These are phyloP conservation scores for Melanargia galathea DNA, from an alignment of 2,888 invertebrate genomes.

Conservation along the genomic window DNA sequence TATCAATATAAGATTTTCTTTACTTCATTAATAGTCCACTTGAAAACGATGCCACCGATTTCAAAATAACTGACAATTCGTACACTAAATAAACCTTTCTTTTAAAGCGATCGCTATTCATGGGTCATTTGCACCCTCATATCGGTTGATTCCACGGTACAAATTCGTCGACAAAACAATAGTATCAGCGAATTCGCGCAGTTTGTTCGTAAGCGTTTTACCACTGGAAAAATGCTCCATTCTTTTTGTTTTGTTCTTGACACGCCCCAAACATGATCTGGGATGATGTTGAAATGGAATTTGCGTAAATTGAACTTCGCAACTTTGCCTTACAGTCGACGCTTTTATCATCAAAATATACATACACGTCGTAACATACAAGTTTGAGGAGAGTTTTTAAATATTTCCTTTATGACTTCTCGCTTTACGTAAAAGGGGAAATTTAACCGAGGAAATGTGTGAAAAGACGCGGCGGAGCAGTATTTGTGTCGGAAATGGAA, in stretches of 20 bases:
- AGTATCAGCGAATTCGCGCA: conserved; percentile 29
- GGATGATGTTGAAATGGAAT: conserved; percentile 36
- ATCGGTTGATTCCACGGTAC: background rate
- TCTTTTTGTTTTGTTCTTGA: conserved; percentile 35
- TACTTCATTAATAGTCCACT: too few species aligned
- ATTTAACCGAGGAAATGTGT: conserved; percentile 15
- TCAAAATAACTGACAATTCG: too few species aligned
- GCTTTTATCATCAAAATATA: conserved; percentile 21
- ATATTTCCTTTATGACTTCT: conserved; percentile 22
- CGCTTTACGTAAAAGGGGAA: conserved; percentile 13
- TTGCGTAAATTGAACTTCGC: conserved; percentile 36
- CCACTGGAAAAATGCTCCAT: conserved; percentile 18
- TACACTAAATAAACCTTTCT: too few species aligned
- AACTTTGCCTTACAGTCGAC: conserved; percentile 19
- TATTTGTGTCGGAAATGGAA: conserved; percentile 11
- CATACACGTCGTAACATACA: conserved; percentile 16
- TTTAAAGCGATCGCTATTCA: background rate
- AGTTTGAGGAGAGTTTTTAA: conserved; percentile 15
- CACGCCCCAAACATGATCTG: conserved; percentile 31
- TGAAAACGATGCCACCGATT: too few species aligned
- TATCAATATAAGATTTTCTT: too few species aligned
- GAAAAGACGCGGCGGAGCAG: conserved; percentile 12
- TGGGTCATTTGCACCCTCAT: background rate
- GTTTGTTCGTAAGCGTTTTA: conserved; percentile 24
- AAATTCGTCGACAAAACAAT: conserved; percentile 16